Evolutionary conservation across 2,113 vertebrate genomes (phyloP), one percentile per base, ranked within the genome.

Genomic region (Odocoileus virginianus): DNA sequence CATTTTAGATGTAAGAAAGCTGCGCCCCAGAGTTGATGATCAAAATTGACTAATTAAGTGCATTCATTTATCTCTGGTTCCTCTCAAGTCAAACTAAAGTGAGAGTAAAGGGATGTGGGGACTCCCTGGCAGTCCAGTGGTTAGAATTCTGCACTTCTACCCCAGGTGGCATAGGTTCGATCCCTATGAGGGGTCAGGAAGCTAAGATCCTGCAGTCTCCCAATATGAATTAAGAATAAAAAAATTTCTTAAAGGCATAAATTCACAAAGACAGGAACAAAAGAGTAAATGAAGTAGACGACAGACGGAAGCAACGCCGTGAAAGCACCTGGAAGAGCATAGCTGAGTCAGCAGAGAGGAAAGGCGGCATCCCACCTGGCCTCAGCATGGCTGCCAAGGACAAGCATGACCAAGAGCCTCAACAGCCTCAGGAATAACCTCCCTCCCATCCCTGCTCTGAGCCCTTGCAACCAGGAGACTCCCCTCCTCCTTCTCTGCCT

Each of bases 71-170:
- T 19, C 85, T 92, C 85, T 60, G 55, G 43, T 55, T 95, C 71
- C 64, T 87, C 57, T 19, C 33, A 91, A 94, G 74, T 58, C 47
- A 95, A 97, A 89, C 54, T 60, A 58, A 86, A 78, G 54, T 67
- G 43, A 84, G 30, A 54, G 23, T 36, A 91, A 55, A 95, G 36
- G 28, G 85, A 71, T 36, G 89, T 52, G 17, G 45, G 45, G 30
- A 33, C 21, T 81, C 78, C 74, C 45, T 50, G 16, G 78, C 5
- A 6, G 47, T n/a, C 30, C 17, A 12, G 17, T 81, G 47, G 78
- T 81, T 50, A 81, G 47, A 50, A 81, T 50, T 50, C 78, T n/a
- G 28, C 28, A 50, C 16, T 81, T 52, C 45, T 47, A 13, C 47
- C 28, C 28, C 1, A 1, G 45, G 30, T 19, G 28, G 47, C 17